Evolutionary conservation across 64 coral and sea anemone genomes (phyloP).

Genomic region (Orbicella faveolata): DNA sequence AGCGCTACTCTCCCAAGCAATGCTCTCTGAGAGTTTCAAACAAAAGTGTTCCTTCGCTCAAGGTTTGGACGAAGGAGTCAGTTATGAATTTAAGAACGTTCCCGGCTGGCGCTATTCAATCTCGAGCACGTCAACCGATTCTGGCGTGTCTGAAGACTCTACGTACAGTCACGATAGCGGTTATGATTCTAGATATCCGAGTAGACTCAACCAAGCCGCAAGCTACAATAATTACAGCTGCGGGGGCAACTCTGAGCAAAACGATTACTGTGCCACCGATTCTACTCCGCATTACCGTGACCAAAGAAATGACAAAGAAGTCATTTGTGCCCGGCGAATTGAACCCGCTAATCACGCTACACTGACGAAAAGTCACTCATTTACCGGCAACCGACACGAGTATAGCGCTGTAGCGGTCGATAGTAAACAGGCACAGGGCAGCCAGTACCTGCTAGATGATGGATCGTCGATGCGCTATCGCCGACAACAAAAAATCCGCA

Average conservation of each 20-base stretch:
- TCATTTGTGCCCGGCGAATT: neutral
- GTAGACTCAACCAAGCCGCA: neutral
- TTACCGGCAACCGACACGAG: constrained; percentile 37
- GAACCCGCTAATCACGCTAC: neutral
- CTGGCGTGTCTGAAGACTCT: constrained; percentile 66
- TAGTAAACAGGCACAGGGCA: neutral
- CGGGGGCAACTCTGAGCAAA: neutral
- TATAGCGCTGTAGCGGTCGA: neutral
- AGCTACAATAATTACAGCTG: neutral
- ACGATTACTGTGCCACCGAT: neutral
- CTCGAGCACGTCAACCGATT: constrained; percentile 69
- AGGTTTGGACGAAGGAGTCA: neutral
- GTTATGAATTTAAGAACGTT: constrained; percentile 34
- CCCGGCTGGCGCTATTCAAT: constrained; percentile 65
- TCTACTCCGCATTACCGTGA: neutral
- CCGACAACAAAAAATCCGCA: constrained; percentile 2
- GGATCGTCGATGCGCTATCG: neutral
- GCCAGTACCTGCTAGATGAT: neutral
- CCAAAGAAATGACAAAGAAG: neutral
- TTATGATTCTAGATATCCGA: constrained; percentile 36
- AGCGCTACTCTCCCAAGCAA: constrained; percentile 68
- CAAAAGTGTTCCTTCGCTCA: constrained; percentile 34
- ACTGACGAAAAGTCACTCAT: constrained; percentile 45
- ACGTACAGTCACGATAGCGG: constrained; percentile 37
- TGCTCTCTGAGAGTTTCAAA: constrained; percentile 64